A percentile compares a stretch with the other conserved stretches of the same genome.
Conservation (phyloP, 1,140 invertebrate species). For the Meteorus sp. region DNA sequence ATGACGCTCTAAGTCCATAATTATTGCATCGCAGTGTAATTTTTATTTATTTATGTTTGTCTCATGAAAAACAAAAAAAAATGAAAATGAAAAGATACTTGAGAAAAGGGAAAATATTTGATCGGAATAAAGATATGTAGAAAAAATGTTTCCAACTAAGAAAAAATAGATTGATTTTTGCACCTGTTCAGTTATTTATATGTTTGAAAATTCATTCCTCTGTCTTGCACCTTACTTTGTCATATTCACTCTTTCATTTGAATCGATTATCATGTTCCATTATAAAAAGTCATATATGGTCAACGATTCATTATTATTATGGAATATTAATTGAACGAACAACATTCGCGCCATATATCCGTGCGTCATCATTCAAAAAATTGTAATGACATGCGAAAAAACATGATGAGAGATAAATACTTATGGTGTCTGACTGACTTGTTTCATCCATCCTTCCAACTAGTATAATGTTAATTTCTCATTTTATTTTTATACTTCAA, state of each 20-base stretch:
- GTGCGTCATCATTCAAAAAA: no score
- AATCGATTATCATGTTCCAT: no score
- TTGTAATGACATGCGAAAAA: no score
- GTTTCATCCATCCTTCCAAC: not conserved
- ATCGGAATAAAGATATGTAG: slow-evolving; percentile 47
- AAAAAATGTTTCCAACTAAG: slow-evolving; percentile 30
- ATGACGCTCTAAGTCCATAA: slow-evolving; percentile 39
- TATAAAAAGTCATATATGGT: no score
- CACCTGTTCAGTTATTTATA: slow-evolving; percentile 36
- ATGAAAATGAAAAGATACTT: no score
- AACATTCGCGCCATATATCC: no score
- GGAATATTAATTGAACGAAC: no score
- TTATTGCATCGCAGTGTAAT: slow-evolving; percentile 43
- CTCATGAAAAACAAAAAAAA: slow-evolving; percentile 35
- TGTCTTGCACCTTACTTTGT: no score
- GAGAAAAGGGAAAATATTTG: slow-evolving; percentile 13
- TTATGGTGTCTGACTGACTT: not conserved
- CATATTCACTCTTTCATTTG: no score
- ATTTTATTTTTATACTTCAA: slow-evolving; percentile 1
- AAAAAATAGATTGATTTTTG: slow-evolving; percentile 39
- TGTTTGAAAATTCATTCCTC: no score
- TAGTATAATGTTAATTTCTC: not conserved
- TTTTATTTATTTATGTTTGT: slow-evolving; percentile 51
- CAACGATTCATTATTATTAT: no score
- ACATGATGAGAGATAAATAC: not conserved